A percentile compares a stretch with the other conserved stretches of the same genome.
phyloP scores from a whole-genome alignment of 2,797 vertebrate genomes.

The Catharus ustulatus region DNA sequence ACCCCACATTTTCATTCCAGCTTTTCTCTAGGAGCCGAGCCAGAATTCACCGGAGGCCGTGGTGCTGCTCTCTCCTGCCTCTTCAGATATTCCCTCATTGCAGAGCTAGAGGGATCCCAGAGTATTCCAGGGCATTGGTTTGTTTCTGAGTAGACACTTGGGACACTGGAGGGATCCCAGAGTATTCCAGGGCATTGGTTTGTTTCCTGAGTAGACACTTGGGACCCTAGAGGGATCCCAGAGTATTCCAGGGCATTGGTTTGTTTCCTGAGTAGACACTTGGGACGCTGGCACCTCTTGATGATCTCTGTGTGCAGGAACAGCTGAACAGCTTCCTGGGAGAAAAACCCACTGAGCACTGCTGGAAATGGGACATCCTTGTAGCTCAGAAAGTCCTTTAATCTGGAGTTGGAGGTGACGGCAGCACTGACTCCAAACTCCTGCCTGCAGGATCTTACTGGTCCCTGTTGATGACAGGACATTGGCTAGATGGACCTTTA shows the following conservation, averaged over 20 bases:
- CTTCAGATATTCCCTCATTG: neutral
- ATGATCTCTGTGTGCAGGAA: neutral
- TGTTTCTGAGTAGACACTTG: too few species aligned
- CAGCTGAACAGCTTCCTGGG: neutral
- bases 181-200: too few species aligned
- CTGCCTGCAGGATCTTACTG: neutral
- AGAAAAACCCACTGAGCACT: neutral
- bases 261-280: constrained; percentile 4
- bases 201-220: neutral
- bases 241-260: neutral
- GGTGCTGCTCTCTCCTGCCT: neutral
- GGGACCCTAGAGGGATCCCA: too few species aligned
- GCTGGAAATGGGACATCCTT: neutral
- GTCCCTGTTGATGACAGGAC: neutral
- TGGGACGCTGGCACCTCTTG: neutral
- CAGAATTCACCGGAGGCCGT: fast-evolving
- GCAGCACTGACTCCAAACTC: neutral
- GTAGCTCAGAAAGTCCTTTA: neutral
- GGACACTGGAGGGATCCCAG: too few species aligned
- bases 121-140: too few species aligned
- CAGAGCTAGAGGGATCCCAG: neutral
- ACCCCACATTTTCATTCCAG: fast-evolving
- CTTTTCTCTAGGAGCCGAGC: neutral
- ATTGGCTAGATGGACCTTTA: neutral
- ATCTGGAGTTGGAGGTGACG: neutral